A percentile compares a stretch with the other conserved stretches of the same genome.
These are phyloP conservation scores for Drosophila cardini DNA, from an alignment of 1,140 invertebrate genomes.

Conservation along the genomic window DNA sequence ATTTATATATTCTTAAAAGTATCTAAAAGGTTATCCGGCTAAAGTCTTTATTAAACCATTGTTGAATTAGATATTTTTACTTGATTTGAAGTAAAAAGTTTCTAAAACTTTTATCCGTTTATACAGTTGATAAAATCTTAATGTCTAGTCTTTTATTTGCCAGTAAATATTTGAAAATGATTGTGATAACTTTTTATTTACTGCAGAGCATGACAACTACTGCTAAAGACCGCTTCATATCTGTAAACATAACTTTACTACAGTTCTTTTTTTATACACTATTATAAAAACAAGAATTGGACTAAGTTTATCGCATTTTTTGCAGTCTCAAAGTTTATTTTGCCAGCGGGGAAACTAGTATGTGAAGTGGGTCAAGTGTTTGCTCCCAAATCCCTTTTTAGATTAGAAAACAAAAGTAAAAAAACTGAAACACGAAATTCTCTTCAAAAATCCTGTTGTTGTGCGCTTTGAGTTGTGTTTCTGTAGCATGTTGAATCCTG, in stretches of 20 bases:
- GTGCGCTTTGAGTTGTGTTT: not conserved
- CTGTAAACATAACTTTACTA: slow-evolving; percentile 1
- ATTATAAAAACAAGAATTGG: no score
- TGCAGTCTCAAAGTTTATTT: not conserved
- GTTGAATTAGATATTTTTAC: not conserved
- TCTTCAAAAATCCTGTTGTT: slow-evolving; percentile 26
- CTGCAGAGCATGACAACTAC: not conserved
- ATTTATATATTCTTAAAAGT: not conserved
- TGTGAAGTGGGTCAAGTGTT: slow-evolving; percentile 16
- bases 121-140: not conserved
- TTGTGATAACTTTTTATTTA: not conserved
- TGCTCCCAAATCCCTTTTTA: slow-evolving; percentile 17
- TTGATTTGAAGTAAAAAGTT: not conserved
- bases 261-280: not conserved
- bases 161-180: no score
- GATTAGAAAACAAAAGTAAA: slow-evolving; percentile 28
- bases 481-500: slow-evolving; percentile 21
- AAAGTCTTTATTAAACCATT: slow-evolving; percentile 2
- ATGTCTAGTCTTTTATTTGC: not conserved
- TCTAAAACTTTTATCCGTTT: no score
- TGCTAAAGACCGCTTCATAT: not conserved
- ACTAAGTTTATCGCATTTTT: not conserved
- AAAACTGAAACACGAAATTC: slow-evolving; percentile 14
- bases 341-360: not conserved
- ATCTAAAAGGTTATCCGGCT: no score